Conservation (phyloP, 2,113 vertebrate species). For the Pelecanus crispus region DNA sequence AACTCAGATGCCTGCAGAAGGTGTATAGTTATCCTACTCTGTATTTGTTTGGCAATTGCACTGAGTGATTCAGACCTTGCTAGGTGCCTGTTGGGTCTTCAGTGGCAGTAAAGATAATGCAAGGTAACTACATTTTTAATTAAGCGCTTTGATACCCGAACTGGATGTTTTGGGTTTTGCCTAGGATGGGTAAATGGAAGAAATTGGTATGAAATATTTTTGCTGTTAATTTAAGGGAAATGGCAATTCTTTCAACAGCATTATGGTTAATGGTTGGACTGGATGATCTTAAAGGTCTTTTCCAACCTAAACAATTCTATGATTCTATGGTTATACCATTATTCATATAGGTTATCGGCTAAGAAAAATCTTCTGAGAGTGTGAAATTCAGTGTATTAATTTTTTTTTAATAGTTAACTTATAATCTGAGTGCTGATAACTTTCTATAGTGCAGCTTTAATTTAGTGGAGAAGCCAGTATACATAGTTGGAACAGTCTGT, state of each 20-base stretch:
- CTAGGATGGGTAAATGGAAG: neutral
- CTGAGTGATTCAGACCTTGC: neutral
- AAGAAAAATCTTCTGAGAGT: neutral
- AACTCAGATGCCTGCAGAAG: neutral
- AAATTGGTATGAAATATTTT: neutral
- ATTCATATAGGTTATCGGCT: neutral
- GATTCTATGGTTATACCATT: accelerated
- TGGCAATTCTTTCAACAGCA: neutral
- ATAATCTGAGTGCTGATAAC: neutral
- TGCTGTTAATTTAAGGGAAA: neutral
- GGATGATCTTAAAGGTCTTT: too few relatives aligned
- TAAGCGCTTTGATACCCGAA: neutral
- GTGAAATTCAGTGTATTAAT: neutral
- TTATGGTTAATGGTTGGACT: too few relatives aligned
- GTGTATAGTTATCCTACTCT: neutral
- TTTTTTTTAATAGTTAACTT: neutral
- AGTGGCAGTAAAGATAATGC: neutral
- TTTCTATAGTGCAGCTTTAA: neutral
- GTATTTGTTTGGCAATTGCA: neutral
- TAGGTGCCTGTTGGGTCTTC: neutral
- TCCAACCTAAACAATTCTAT: too few relatives aligned
- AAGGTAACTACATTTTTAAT: neutral
- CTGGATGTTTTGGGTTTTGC: neutral
- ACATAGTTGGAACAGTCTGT: neutral
- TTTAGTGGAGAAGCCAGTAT: neutral